Evolutionary conservation across 2,888 invertebrate genomes (phyloP).

Genomic region (Lapara coniferarum): DNA sequence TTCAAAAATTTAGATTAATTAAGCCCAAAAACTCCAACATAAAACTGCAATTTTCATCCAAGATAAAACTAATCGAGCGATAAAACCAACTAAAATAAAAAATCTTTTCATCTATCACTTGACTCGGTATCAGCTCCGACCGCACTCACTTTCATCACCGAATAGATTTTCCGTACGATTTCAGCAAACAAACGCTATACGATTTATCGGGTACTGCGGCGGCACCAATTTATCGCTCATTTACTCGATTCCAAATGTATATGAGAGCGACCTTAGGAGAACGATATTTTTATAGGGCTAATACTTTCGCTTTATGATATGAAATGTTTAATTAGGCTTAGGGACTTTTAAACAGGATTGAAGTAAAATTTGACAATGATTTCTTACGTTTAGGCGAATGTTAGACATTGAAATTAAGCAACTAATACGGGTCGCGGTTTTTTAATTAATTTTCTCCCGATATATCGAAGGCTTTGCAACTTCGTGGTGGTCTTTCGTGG

Average conservation of each 20-base stretch:
- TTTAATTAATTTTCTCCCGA: too few relatives aligned
- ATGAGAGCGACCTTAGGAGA: constrained; percentile 24
- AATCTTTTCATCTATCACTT: constrained; percentile 14
- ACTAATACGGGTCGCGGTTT: too few relatives aligned
- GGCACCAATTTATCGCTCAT: constrained; percentile 32
- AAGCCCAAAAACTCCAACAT: too few relatives aligned
- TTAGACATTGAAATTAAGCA: too few relatives aligned
- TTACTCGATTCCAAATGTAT: constrained; percentile 29
- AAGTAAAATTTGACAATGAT: too few relatives aligned
- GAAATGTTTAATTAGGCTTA: neutral
- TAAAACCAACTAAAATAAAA: constrained; percentile 2
- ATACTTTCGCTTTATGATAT: neutral
- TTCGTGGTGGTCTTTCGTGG: too few relatives aligned
- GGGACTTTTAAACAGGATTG: too few relatives aligned
- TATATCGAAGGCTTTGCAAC: too few relatives aligned
- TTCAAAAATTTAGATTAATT: too few relatives aligned
- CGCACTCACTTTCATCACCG: constrained; percentile 43
- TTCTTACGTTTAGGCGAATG: too few relatives aligned
- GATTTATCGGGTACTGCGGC: constrained; percentile 37
- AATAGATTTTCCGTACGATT: constrained; percentile 48
- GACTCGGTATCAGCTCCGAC: constrained; percentile 24
- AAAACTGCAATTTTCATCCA: too few relatives aligned
- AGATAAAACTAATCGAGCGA: neutral
- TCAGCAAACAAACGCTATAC: constrained; percentile 42
- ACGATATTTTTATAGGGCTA: constrained; percentile 9